These are phyloP conservation scores for Neosalanx taihuensis DNA, from an alignment of 2,797 vertebrate genomes.

Conservation along the genomic window DNA sequence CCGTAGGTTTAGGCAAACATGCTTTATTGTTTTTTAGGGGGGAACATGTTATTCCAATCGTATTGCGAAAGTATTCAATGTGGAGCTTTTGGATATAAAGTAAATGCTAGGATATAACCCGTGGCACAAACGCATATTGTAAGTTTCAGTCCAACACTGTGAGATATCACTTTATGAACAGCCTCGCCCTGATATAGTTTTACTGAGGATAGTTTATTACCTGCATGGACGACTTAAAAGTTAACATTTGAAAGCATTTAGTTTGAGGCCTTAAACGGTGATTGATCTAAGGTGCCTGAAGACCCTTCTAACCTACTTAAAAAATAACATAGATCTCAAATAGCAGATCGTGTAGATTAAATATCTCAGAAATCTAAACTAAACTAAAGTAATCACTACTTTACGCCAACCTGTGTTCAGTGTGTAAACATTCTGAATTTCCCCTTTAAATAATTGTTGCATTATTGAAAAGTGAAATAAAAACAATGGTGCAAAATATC, in stretches of 20 bases:
- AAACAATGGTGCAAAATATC: too few species aligned
- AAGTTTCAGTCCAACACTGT: neutral
- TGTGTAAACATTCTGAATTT: too few species aligned
- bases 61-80: neutral
- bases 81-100: neutral
- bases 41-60: neutral
- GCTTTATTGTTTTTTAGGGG: neutral
- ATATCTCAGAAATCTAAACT: too few species aligned
- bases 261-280: constrained; percentile 61
- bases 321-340: neutral
- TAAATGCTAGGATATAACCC: neutral
- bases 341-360: neutral
- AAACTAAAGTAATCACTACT: too few species aligned
- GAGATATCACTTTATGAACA: neutral
- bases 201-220: neutral
- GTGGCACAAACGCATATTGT: constrained; percentile 1
- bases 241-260: constrained; percentile 33
- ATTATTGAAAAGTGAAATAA: too few species aligned
- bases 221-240: neutral
- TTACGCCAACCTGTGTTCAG: too few species aligned
- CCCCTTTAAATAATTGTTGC: too few species aligned
- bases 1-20: neutral
- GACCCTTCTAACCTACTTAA: constrained; percentile 24
- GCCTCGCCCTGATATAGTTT: neutral
- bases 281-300: constrained; percentile 65